A percentile compares a stretch with the other conserved stretches of the same genome.
Conservation (phyloP, 1,140 invertebrate genomes). For the Lasioglossum albipes region DNA sequence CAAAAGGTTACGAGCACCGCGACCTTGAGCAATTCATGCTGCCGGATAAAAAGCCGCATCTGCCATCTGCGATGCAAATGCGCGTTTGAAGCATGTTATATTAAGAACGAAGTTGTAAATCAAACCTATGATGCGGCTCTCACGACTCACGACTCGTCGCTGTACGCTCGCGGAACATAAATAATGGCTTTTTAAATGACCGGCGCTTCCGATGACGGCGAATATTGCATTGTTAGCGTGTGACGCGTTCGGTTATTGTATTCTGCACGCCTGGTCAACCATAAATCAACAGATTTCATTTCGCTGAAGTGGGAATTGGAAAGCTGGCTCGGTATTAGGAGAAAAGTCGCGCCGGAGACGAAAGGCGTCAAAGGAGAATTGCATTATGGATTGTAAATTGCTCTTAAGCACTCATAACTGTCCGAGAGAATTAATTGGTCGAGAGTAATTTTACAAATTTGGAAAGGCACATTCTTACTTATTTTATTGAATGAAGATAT, state of each 20-base stretch:
- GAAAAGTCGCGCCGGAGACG: too few species aligned
- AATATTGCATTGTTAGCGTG: slow-evolving; percentile 4
- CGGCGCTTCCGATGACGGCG: neutral
- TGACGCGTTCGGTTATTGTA: neutral
- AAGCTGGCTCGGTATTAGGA: too few species aligned
- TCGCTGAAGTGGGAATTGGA: neutral
- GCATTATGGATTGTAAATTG: too few species aligned
- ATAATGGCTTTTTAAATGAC: neutral
- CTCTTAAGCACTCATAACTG: too few species aligned
- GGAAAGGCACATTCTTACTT: too few species aligned
- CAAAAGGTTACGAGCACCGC: slow-evolving; percentile 36
- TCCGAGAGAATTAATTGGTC: too few species aligned
- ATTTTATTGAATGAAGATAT: too few species aligned
- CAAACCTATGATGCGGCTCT: neutral
- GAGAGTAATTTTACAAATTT: too few species aligned
- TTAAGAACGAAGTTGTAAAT: slow-evolving; percentile 11
- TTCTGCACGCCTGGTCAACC: neutral
- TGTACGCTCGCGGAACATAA: neutral
- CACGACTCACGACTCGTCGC: neutral
- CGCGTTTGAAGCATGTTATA: neutral
- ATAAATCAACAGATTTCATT: slow-evolving; percentile 38
- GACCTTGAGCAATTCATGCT: slow-evolving; percentile 35
- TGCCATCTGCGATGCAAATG: slow-evolving; percentile 36
- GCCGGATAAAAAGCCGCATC: slow-evolving; percentile 21
- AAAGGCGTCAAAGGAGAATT: too few species aligned